phyloP scores from a whole-genome alignment of 2,113 vertebrate species.

The Myiagra hebetior region DNA sequence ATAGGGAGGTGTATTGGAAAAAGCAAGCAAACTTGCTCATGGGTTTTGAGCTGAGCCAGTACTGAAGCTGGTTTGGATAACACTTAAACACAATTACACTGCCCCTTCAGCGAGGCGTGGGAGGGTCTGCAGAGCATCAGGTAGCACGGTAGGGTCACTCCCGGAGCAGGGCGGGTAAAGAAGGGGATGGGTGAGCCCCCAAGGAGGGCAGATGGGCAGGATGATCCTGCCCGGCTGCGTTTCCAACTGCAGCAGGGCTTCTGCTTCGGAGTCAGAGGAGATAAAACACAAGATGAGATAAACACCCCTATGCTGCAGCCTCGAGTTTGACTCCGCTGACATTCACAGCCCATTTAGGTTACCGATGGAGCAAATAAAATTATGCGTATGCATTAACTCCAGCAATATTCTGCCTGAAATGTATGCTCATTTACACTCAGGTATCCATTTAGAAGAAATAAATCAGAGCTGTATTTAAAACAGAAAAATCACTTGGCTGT shows the following conservation, averaged over 20 bases:
- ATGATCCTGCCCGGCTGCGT: not conserved
- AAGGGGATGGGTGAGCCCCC: not conserved
- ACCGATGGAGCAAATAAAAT: conserved; percentile 3
- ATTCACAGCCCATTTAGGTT: conserved; percentile 43
- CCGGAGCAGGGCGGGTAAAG: fast-evolving
- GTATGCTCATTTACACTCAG: conserved; percentile 11
- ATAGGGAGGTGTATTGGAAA: not conserved
- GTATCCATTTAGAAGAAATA: not conserved
- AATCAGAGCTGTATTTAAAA: not conserved
- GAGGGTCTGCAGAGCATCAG: not conserved
- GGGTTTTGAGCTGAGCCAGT: not conserved
- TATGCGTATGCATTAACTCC: not conserved
- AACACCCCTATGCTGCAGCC: not conserved
- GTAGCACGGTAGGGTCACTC: not conserved
- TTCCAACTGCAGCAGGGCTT: not conserved
- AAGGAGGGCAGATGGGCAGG: not conserved
- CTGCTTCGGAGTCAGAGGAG: not conserved
- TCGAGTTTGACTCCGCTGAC: not conserved
- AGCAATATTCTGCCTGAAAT: conserved; percentile 1
- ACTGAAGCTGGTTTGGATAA: not conserved
- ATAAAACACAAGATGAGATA: not conserved
- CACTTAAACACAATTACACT: fast-evolving
- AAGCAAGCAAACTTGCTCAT: not conserved
- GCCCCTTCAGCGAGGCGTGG: fast-evolving
- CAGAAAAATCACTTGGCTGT: not conserved